A percentile compares a stretch with the other conserved stretches of the same genome.
These are phyloP conservation scores for Propsilocerus akamusi DNA, from an alignment of 1,140 invertebrate species.

Conservation along the genomic window DNA sequence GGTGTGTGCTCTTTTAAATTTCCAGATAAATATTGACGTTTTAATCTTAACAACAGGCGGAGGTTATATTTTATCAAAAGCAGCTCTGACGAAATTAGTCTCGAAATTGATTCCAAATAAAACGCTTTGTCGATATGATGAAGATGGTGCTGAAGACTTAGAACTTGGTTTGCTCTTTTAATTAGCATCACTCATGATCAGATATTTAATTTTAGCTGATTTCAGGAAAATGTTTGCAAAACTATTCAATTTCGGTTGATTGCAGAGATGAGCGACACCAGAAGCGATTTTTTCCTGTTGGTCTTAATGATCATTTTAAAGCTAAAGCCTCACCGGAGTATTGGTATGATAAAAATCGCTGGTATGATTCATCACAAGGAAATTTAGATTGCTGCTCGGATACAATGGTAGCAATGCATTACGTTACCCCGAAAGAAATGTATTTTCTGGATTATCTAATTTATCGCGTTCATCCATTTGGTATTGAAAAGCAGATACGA, in stretches of 20 bases:
- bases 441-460: conserved; percentile 88
- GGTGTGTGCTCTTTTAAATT: conserved; percentile 41
- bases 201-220: not conserved
- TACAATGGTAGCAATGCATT: conserved; percentile 92
- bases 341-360: not conserved
- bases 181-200: too few relatives aligned
- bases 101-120: too few relatives aligned
- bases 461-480: conserved; percentile 79
- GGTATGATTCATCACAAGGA: conserved; percentile 31
- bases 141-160: too few relatives aligned
- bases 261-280: conserved; percentile 38
- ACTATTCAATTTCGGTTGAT: conserved; percentile 13
- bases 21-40: not conserved
- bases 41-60: too few relatives aligned
- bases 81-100: too few relatives aligned
- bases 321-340: not conserved
- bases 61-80: too few relatives aligned
- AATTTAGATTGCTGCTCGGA: conserved; percentile 87
- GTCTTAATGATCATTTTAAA: not conserved
- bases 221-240: conserved; percentile 9
- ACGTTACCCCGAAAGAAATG: conserved; percentile 76
- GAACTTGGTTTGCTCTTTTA: too few relatives aligned
- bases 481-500: conserved; percentile 31
- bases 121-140: too few relatives aligned
- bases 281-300: conserved; percentile 26